A percentile compares a stretch with the other conserved stretches of the same genome.
Conservation (phyloP, 2,797 vertebrate genomes). For the Chromis chromis region DNA sequence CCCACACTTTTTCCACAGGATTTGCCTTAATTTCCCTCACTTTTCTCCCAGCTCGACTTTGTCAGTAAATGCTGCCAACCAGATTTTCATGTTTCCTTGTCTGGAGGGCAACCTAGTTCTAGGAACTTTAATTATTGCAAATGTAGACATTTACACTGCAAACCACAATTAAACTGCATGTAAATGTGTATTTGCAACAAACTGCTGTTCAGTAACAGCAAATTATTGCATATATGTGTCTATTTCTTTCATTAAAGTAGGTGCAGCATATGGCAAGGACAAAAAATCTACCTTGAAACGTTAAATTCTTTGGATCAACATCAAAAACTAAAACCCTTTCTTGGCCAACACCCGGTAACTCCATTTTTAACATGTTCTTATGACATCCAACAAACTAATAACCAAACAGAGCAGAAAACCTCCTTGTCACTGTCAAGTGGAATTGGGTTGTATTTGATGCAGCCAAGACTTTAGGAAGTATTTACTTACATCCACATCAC, state of each 20-base stretch:
- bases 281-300: not conserved
- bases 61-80: not conserved
- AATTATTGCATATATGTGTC: not conserved
- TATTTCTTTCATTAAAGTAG: not conserved
- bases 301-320: not conserved
- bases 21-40: not conserved
- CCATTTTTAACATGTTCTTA: not conserved
- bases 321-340: not conserved
- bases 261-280: not conserved
- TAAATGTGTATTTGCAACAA: not conserved
- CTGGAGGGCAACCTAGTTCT: not conserved
- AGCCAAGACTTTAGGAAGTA: not conserved
- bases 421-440: not conserved
- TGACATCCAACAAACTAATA: not conserved
- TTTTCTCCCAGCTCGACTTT: not conserved
- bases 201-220: not conserved
- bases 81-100: not conserved
- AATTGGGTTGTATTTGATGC: not conserved
- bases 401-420: not conserved
- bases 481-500: constrained; percentile 93
- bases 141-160: not conserved
- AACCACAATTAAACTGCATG: not conserved
- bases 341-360: not conserved
- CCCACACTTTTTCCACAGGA: constrained; percentile 8
- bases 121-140: not conserved